phyloP scores from a whole-genome alignment of 2,113 vertebrate genomes.

The Kobus ellipsiprymnus region DNA sequence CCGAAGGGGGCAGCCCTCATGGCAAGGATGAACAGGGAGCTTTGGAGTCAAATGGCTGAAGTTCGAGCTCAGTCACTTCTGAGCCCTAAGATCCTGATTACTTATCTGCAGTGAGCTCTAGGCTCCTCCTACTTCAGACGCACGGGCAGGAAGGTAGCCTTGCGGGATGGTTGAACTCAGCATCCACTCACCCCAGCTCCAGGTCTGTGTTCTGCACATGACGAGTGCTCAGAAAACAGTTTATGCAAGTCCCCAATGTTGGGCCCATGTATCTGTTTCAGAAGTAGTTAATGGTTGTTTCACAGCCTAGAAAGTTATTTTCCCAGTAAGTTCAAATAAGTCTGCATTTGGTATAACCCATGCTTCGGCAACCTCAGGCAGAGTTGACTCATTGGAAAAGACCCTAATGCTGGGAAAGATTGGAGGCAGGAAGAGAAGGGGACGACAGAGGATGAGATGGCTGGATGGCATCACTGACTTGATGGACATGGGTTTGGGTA shows the following conservation, averaged over 20 bases:
- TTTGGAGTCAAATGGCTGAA: background rate
- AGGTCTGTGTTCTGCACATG: background rate
- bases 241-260: background rate
- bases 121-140: background rate
- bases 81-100: background rate
- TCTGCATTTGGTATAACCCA: constrained; percentile 20
- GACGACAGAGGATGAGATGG: background rate
- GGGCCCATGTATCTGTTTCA: background rate
- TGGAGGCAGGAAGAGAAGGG: background rate
- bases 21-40: no score
- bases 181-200: background rate
- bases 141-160: background rate
- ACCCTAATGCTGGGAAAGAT: background rate
- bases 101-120: background rate
- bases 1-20: background rate
- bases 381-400: background rate
- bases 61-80: background rate
- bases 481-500: no score
- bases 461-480: no score
- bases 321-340: constrained; percentile 12
- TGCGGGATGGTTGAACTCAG: background rate
- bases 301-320: constrained; percentile 32
- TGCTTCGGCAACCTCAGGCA: background rate
- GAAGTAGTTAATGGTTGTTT: background rate
- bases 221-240: background rate